Evolutionary conservation across 2,888 invertebrate species (phyloP).

Genomic region (Sialis fuliginosa): DNA sequence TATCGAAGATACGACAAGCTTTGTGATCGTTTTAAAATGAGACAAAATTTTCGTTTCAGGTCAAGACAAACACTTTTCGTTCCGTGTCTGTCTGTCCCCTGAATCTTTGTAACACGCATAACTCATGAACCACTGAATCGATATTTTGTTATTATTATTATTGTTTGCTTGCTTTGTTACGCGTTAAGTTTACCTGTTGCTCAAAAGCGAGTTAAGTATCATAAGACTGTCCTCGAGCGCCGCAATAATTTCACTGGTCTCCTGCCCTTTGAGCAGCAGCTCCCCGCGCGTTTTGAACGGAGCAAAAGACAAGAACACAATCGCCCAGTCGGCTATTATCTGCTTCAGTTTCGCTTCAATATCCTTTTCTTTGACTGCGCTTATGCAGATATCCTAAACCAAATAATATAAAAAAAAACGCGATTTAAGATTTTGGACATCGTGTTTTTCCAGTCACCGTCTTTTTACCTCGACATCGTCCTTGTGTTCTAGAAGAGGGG

Average conservation of each 20-base stretch:
- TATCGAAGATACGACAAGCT: too few species aligned
- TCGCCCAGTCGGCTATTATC: conserved; percentile 63
- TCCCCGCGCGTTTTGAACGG: conserved; percentile 70
- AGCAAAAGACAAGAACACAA: conserved; percentile 51
- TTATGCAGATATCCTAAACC: conserved; percentile 64
- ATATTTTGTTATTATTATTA: too few species aligned
- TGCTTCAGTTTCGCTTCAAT: conserved; percentile 78
- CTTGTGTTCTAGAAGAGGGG: conserved; percentile 61
- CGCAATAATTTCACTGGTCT: conserved; percentile 60
- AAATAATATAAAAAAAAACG: conserved; percentile 1
- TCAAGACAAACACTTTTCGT: too few species aligned
- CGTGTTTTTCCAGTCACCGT: too few species aligned
- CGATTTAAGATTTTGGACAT: too few species aligned
- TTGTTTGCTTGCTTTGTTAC: too few species aligned
- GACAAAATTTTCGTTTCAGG: too few species aligned
- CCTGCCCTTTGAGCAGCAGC: conserved; percentile 54
- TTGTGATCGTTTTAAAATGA: too few species aligned
- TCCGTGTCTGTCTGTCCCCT: too few species aligned
- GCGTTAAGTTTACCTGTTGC: conserved; percentile 46
- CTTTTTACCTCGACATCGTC: conserved; percentile 64
- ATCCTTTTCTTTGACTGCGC: conserved; percentile 78
- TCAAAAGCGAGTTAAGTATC: conserved; percentile 68
- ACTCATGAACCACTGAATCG: too few species aligned
- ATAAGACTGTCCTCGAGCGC: conserved; percentile 71
- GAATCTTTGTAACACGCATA: too few species aligned